phyloP scores from a whole-genome alignment of 2,888 invertebrate species.

The Drosophila tripunctata region DNA sequence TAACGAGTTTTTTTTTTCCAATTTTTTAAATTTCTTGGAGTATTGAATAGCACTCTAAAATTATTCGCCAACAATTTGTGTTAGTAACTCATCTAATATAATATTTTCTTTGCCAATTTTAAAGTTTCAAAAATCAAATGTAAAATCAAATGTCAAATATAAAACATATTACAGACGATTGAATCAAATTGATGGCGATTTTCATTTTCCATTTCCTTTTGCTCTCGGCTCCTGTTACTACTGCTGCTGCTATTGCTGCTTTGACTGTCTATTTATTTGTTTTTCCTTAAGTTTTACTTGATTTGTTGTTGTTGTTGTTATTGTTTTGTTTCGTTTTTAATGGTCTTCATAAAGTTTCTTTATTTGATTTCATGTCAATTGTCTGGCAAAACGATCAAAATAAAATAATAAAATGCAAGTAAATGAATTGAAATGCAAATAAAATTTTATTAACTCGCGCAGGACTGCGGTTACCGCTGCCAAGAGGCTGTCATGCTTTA shows the following conservation, averaged over 20 bases:
- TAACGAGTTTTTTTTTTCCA: too few species aligned
- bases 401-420: conserved; percentile 73
- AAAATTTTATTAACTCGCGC: conserved; percentile 71
- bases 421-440: conserved; percentile 77
- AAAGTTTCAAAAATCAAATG: background rate
- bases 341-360: conserved; percentile 58
- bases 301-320: background rate
- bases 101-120: background rate
- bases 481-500: conserved; percentile 4
- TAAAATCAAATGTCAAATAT: background rate
- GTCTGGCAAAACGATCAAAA: conserved; percentile 58
- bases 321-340: conserved; percentile 40
- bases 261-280: background rate
- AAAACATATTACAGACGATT: conserved; percentile 9
- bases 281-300: background rate
- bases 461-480: conserved; percentile 33
- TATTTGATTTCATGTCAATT: conserved; percentile 75
- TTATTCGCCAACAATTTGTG: too few species aligned
- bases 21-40: background rate
- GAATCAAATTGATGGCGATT: conserved; percentile 9
- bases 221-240: background rate
- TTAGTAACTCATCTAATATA: background rate
- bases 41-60: too few species aligned
- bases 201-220: conserved; percentile 8
- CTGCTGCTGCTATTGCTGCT: background rate